phyloP scores from a whole-genome alignment of 2,888 invertebrate species.

The Ernsta delagoae region DNA sequence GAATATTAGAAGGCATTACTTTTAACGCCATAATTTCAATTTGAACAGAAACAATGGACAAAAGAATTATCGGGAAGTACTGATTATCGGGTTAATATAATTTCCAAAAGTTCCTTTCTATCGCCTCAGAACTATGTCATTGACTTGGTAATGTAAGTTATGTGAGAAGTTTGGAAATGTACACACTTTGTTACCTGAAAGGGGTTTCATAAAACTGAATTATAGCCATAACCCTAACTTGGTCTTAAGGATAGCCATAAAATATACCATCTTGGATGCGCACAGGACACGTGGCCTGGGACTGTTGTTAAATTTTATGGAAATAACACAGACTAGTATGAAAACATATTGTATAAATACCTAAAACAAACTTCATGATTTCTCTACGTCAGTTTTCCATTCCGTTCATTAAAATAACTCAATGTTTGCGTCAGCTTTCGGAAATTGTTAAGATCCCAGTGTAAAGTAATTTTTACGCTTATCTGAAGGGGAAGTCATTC shows the following conservation, averaged over 20 bases:
- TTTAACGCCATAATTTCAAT: conserved; percentile 24
- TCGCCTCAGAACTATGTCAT: conserved; percentile 40
- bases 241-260: conserved; percentile 78
- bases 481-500: conserved; percentile 14
- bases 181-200: conserved; percentile 80
- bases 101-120: conserved; percentile 29
- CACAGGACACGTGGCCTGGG: conserved; percentile 72
- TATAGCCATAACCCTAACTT: conserved; percentile 80
- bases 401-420: no score
- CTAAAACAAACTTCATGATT: conserved; percentile 53
- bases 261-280: conserved; percentile 76
- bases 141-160: conserved; percentile 57
- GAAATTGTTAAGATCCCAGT: neutral
- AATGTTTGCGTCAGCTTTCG: conserved; percentile 32
- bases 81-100: conserved; percentile 40
- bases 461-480: conserved; percentile 17
- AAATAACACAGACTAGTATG: conserved; percentile 72
- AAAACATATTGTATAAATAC: conserved; percentile 65
- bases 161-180: conserved; percentile 72
- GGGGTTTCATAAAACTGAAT: conserved; percentile 83
- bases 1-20: conserved; percentile 5
- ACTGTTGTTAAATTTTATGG: conserved; percentile 80
- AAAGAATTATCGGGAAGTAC: conserved; percentile 49
- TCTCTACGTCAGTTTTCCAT: neutral
- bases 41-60: conserved; percentile 54